A percentile compares a stretch with the other conserved stretches of the same genome.
phyloP scores from a whole-genome alignment of 2,797 vertebrate species.

The Phrynocephalus forsythii region DNA sequence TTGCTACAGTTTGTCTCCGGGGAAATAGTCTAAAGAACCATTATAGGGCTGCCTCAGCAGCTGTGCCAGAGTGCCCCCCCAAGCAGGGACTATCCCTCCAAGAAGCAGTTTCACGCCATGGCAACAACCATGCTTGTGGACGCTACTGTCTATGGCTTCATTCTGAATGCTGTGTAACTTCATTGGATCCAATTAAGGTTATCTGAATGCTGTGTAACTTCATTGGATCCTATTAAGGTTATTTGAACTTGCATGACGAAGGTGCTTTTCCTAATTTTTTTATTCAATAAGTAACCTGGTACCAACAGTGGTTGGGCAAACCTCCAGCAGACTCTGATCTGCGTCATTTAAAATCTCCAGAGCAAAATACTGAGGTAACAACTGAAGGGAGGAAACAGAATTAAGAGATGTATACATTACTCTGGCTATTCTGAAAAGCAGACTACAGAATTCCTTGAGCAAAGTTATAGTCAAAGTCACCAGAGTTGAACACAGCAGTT shows the following conservation, averaged over 20 bases:
- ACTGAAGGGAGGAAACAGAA: neutral
- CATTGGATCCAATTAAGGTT: neutral
- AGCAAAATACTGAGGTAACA: neutral
- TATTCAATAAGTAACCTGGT: neutral
- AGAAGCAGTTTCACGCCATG: neutral
- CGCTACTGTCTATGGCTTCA: neutral
- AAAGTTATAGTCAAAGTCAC: slow-evolving; percentile 14
- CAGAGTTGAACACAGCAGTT: neutral
- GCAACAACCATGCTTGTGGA: neutral
- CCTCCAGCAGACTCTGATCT: neutral
- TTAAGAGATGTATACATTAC: neutral
- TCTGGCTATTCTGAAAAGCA: neutral
- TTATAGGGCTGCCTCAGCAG: no score
- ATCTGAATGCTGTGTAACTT: neutral
- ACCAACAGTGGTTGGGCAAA: neutral
- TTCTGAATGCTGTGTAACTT: neutral
- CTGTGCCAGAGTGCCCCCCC: no score
- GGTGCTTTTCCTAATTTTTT: neutral
- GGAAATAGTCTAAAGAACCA: neutral
- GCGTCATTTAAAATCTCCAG: neutral
- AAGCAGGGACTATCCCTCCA: neutral
- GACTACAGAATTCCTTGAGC: neutral
- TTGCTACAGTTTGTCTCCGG: neutral
- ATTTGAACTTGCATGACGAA: neutral
- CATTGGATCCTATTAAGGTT: neutral